Evolutionary conservation across 2,888 invertebrate species (phyloP), one percentile per base, ranked within the genome.

Genomic region (Hypselothyrea guttata): DNA sequence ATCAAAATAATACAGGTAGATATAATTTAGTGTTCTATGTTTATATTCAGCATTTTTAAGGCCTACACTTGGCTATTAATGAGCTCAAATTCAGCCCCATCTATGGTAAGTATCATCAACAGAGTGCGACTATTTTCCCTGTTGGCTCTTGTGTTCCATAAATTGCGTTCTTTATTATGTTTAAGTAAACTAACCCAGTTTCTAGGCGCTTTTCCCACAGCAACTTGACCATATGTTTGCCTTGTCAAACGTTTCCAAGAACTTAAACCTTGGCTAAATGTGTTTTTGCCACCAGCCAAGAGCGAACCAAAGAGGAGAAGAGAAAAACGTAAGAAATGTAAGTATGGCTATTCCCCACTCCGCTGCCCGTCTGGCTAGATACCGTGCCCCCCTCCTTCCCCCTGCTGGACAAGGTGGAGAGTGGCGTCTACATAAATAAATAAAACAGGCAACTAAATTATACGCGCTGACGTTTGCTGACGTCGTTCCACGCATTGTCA

Each of bases 401-500:
- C 3, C 12, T 8, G 7, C 9, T 2, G 7, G 2, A 16, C 3
- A 12, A 8, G 7, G 38, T 8, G 12, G 15, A 3, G 37, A 4
- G 30, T 22, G 45, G 13, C 18, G n/a, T 11, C 38, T 38, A 72
- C 55, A 72, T 55, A 66, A 63, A 81, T 65, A 69, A 68, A 69
- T 61, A 78, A 68, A 68, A 49, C 53, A 56, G 59, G 40, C 78
- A 60, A 62, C 58, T 70, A 70, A 63, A 66, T 70, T 66, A 61
- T 62, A 63, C 37, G 58, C 83, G 67, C 57, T 84, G 85, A 77
- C 72, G 61, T 85, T 61, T 65, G 62, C 76, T 78, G 84, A 81
- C 81, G 82, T 78, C 63, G 75, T 49, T 54, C 61, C 47, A 44
- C 45, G 60, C 44, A 40, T 59, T 59, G 44, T 62, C 67, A 57